phyloP scores from a whole-genome alignment of 2,113 vertebrate species.

The Apaloderma vittatum region DNA sequence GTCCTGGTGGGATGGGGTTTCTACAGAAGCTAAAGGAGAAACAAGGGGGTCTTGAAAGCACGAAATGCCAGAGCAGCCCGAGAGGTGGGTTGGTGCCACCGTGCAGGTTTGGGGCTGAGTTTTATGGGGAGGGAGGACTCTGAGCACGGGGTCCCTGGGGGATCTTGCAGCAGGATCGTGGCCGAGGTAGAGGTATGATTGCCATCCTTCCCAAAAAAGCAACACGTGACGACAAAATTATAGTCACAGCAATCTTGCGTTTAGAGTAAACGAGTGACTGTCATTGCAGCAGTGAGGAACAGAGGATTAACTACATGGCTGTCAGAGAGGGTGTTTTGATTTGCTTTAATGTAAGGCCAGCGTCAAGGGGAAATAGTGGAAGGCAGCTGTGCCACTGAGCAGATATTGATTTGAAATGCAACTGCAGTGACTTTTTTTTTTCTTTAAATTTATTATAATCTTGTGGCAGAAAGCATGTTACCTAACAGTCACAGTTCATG shows the following conservation, averaged over 20 bases:
- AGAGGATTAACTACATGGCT: background rate
- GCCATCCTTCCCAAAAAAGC: conserved; percentile 18
- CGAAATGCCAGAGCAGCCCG: background rate
- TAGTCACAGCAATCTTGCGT: background rate
- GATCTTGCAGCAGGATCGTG: background rate
- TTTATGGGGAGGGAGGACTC: background rate
- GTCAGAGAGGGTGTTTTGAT: background rate
- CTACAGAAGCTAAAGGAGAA: background rate
- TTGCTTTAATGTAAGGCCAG: background rate
- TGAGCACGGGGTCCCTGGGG: accelerated
- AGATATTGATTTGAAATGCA: background rate
- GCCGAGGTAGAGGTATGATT: background rate
- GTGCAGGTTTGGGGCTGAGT: background rate
- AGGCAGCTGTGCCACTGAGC: background rate
- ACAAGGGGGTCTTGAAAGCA: background rate
- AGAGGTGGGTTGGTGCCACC: background rate
- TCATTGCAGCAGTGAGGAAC: background rate
- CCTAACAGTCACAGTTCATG: accelerated
- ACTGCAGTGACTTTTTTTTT: background rate
- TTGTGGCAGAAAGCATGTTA: background rate
- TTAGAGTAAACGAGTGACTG: conserved; percentile 7
- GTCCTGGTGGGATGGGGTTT: background rate
- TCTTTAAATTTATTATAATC: background rate
- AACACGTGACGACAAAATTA: background rate
- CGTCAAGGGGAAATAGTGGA: background rate